Evolutionary conservation across 2,888 invertebrate species (phyloP), one percentile per base, ranked within the genome.

Genomic region (Amblyjoppa proteus): DNA sequence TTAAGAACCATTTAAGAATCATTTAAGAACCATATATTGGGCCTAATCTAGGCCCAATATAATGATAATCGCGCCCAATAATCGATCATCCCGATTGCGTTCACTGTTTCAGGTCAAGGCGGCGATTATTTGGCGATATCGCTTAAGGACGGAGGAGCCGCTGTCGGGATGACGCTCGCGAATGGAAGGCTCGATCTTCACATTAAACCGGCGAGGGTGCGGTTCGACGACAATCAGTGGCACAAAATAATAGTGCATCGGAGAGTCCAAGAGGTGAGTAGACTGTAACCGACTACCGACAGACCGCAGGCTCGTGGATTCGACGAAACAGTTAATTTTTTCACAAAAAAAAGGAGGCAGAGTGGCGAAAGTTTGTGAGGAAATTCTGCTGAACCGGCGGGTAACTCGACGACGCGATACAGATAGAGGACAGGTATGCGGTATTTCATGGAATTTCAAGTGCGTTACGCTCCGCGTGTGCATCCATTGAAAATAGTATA

Each of bases 201-300:
- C 92, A 97, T 98, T 91, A 98, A 97, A 93, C 98, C 98, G 0
- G 96, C 97, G 70, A 97, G 97, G 94, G 97, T 98, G 41, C 96
- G 98, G 73, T 98, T 99, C 94, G 98, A 99, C 93, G 99, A 99
- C 94, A 98, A 99, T 94, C 98, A 98, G 93, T 99, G 99, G 99
- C 99, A 99, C 94, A 98, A 97, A 94, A 96, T 99, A 79, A 97
- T 97, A 79, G 97, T 99, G 3, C 97, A 98, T 92, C 95, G 99
- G 84, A 96, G 97, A 92, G 97, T 99, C 90, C 98, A 98, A 94
- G 98, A 98, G 97, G 98, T 98, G 94, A 94, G 94, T 81, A 68
- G 53, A 77, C 11, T 4, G 31, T 16, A 2, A 64, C 64, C 31
- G 3, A 64, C 4, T 64, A 16, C 1, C 16, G 7, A 34, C 5